Percentiles rank a stretch among this genome's conserved stretches.
phyloP scores from a whole-genome alignment of 2,113 vertebrate genomes.

The Cebus imitator region DNA sequence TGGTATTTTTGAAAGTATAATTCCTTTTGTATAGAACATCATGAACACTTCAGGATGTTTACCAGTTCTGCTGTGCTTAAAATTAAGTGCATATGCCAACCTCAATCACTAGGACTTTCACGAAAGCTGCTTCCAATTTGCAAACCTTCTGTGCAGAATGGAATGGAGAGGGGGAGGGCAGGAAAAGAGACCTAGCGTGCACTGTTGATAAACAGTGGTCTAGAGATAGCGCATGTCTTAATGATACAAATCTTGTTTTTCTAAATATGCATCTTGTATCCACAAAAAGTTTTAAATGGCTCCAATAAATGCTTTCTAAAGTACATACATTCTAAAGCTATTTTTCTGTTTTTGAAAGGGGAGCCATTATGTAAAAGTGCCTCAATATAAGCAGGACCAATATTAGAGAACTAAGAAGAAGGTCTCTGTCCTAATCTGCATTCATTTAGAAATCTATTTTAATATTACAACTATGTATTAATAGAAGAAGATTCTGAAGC shows the following conservation, averaged over 20 bases:
- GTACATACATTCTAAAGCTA: neutral
- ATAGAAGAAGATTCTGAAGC: neutral
- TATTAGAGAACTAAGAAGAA: neutral
- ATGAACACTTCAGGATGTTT: neutral
- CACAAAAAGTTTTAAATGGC: neutral
- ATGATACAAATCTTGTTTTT: neutral
- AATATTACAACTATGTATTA: neutral
- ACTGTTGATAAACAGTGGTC: neutral
- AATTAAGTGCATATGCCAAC: neutral
- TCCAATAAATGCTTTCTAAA: neutral
- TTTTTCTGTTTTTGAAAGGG: neutral
- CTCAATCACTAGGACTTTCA: neutral
- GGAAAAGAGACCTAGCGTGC: neutral
- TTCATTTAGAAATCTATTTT: neutral
- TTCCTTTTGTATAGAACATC: neutral
- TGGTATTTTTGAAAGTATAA: neutral
- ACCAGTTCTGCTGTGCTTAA: neutral
- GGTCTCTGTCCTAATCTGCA: neutral
- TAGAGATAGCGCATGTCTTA: neutral
- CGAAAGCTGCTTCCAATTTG: neutral
- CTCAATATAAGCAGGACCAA: neutral
- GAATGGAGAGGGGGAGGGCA: accelerated
- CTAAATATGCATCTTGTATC: neutral
- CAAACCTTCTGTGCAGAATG: neutral
- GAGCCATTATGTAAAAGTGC: neutral